These are phyloP conservation scores for Cartodere bifasciata DNA, from an alignment of 2,888 invertebrate species.

Conservation along the genomic window DNA sequence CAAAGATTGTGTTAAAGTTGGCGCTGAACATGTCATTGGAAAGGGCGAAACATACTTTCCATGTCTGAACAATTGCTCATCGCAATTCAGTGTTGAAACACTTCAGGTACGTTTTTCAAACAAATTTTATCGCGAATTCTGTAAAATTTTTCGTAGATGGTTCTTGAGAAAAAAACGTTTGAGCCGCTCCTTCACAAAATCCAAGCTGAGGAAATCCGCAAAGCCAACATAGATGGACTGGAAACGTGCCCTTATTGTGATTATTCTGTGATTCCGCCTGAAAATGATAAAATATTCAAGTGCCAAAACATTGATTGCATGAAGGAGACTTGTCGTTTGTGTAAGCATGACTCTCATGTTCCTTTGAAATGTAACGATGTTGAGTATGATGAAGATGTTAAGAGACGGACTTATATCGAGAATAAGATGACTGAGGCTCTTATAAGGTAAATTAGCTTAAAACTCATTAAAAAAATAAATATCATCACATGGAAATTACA, in stretches of 20 bases:
- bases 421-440: constrained; percentile 42
- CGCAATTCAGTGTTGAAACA: constrained; percentile 32
- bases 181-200: constrained; percentile 34
- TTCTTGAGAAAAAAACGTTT: constrained; percentile 35
- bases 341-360: constrained; percentile 40
- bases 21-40: constrained; percentile 32
- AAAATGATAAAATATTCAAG: constrained; percentile 35
- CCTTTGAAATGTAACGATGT: constrained; percentile 40
- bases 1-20: constrained; percentile 34
- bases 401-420: constrained; percentile 39
- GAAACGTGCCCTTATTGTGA: constrained; percentile 45
- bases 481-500: too few species aligned
- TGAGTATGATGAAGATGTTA: constrained; percentile 36
- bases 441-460: constrained; percentile 22
- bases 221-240: constrained; percentile 40
- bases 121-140: too few species aligned
- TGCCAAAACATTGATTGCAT: constrained; percentile 42
- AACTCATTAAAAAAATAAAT: background rate
- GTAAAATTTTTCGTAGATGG: constrained; percentile 28
- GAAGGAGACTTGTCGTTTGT: constrained; percentile 42
- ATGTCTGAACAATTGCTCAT: constrained; percentile 36
- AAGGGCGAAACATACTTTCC: constrained; percentile 34
- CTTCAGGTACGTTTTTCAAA: constrained; percentile 22
- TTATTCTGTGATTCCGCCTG: constrained; percentile 38
- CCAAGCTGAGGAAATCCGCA: constrained; percentile 40